A percentile compares a stretch with the other conserved stretches of the same genome.
Conservation (phyloP, 2,888 invertebrate species). For the Melikaiella ostensackeni region DNA sequence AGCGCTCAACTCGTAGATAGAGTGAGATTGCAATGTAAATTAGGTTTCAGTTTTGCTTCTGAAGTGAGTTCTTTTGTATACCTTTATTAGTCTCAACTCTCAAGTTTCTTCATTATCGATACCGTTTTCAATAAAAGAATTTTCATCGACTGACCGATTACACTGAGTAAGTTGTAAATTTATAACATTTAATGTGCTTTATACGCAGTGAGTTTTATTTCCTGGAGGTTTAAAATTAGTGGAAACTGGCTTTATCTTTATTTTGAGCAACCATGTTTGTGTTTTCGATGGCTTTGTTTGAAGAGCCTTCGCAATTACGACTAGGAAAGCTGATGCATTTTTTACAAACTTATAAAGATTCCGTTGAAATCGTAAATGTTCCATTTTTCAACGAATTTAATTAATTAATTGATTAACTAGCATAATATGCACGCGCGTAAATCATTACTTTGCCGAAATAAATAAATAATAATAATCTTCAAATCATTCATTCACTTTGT, state of each 20-base stretch:
- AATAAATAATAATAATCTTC: too few species aligned
- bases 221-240: not conserved
- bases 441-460: too few species aligned
- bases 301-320: not conserved
- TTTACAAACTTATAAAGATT: not conserved
- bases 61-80: slow-evolving; percentile 7
- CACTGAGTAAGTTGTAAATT: not conserved
- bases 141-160: not conserved
- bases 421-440: too few species aligned
- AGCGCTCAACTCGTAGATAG: slow-evolving; percentile 11
- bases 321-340: not conserved
- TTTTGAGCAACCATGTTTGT: not conserved
- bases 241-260: not conserved
- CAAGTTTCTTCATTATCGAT: not conserved
- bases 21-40: slow-evolving; percentile 37
- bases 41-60: slow-evolving; percentile 27
- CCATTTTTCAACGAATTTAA: not conserved
- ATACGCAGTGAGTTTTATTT: not conserved
- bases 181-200: not conserved
- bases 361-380: not conserved
- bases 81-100: not conserved
- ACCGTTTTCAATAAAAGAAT: not conserved
- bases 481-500: too few species aligned
- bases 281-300: not conserved
- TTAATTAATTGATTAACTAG: not conserved